Evolutionary conservation across 2,113 vertebrate genomes (phyloP).

Genomic region (Myanophis thanlyinensis): DNA sequence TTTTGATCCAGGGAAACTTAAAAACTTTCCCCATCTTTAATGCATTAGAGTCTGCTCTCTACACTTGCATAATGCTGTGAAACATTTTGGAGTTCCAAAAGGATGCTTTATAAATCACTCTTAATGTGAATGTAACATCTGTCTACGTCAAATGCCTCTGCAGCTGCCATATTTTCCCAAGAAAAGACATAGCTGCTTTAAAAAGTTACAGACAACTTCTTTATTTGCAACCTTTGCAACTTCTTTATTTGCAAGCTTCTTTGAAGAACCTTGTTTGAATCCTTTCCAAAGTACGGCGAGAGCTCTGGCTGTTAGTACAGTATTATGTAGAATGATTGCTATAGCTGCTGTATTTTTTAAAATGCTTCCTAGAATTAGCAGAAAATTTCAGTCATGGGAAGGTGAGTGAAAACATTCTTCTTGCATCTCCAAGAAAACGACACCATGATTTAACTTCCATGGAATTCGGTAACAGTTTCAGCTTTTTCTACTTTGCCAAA

Average conservation of each 20-base stretch:
- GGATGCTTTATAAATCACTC: not conserved
- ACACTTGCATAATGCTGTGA: not conserved
- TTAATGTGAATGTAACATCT: not conserved
- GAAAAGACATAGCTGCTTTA: not conserved
- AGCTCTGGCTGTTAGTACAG: not conserved
- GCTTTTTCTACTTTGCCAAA: not conserved
- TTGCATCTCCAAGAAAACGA: not conserved
- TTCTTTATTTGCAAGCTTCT: not conserved
- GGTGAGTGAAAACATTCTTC: not conserved
- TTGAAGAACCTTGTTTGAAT: not conserved
- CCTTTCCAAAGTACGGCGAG: not conserved
- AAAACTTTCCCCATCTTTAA: not conserved
- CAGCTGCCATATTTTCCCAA: not conserved
- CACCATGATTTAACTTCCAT: not conserved
- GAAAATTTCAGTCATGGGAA: not conserved
- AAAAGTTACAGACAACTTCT: not conserved
- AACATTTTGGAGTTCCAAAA: not conserved
- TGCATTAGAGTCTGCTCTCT: not conserved
- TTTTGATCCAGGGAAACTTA: fast-evolving
- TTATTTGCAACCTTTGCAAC: not conserved
- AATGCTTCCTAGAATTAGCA: not conserved
- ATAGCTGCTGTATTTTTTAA: not conserved
- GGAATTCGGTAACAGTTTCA: not conserved
- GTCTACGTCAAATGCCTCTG: not conserved
- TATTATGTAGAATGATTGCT: not conserved